These are phyloP conservation scores for Emys orbicularis DNA, from an alignment of 2,797 vertebrate species.

Conservation along the genomic window DNA sequence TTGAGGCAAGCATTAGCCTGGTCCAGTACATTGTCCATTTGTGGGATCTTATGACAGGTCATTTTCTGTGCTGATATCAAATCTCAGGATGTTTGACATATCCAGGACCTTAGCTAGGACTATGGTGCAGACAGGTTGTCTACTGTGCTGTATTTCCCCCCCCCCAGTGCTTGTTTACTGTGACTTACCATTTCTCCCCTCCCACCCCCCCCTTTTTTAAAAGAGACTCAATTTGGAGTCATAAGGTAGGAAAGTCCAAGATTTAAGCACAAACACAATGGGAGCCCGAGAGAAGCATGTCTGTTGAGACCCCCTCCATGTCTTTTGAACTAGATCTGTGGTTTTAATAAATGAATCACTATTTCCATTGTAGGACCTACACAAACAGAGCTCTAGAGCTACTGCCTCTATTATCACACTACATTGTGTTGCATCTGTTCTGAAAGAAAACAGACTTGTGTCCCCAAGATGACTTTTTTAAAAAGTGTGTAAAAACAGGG, in stretches of 20 bases:
- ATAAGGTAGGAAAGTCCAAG: neutral
- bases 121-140: neutral
- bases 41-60: neutral
- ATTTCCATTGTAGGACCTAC: neutral
- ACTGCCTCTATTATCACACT: neutral
- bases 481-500: neutral
- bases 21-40: neutral
- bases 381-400: neutral
- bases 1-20: neutral
- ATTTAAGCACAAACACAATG: neutral
- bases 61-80: neutral
- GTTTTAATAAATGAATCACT: neutral
- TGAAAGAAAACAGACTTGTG: slow-evolving; percentile 17
- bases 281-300: neutral
- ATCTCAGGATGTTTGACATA: neutral
- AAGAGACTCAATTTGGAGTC: neutral
- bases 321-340: neutral
- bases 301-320: neutral
- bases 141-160: neutral
- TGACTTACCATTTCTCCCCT: neutral
- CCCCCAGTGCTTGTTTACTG: neutral
- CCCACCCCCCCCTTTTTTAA: neutral
- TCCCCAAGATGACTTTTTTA: neutral
- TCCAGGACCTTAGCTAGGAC: neutral
- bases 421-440: neutral